Conservation (phyloP, 2,888 invertebrate species). For the Spilosoma lubricipeda region DNA sequence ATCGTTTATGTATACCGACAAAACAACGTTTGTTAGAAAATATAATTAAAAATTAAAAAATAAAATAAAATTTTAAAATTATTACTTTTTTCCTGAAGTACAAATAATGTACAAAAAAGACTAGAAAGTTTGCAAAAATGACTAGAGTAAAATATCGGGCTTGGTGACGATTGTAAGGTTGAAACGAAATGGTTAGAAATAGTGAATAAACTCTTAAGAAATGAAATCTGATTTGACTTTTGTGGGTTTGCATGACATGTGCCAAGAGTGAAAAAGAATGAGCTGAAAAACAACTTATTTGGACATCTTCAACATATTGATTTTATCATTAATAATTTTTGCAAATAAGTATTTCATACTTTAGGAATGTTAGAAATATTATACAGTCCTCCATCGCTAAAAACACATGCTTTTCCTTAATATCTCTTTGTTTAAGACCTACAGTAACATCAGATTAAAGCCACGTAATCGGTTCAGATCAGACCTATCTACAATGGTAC, state of each 20-base stretch:
- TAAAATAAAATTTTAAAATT: not conserved
- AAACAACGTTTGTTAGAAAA: not conserved
- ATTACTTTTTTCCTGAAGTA: too few species aligned
- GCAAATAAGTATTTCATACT: not conserved
- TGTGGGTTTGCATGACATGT: too few species aligned
- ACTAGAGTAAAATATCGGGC: too few species aligned
- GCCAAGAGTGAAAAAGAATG: too few species aligned
- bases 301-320: too few species aligned
- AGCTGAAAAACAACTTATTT: too few species aligned
- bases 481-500: constrained; percentile 32
- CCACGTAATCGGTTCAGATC: constrained; percentile 33
- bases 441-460: constrained; percentile 22
- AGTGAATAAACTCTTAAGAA: too few species aligned
- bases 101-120: too few species aligned
- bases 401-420: not conserved
- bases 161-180: too few species aligned
- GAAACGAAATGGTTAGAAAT: not conserved
- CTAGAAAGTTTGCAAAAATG: too few species aligned
- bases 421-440: not conserved
- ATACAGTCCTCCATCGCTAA: not conserved
- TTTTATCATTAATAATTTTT: too few species aligned
- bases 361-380: not conserved
- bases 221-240: too few species aligned
- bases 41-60: not conserved
- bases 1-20: not conserved